Evolutionary conservation across 64 coral and sea anemone genomes (phyloP), one percentile per base, ranked within the genome.

Genomic region (Exaiptasia diaphana): DNA sequence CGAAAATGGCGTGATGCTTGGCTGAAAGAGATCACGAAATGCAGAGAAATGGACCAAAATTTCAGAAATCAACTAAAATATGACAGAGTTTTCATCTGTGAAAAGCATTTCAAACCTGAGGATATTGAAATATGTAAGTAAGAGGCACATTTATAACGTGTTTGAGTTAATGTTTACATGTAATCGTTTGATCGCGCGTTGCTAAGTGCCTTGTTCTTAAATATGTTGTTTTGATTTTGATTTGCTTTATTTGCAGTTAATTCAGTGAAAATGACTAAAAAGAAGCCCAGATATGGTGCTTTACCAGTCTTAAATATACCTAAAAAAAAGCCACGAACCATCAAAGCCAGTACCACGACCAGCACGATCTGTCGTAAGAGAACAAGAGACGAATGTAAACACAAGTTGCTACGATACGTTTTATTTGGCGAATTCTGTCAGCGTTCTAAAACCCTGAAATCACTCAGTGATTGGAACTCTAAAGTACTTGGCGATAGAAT

Each of bases 261-360:
- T 54, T n/a, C 71, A 30, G 41, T n/a, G 32, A 76, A 76, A 49
- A 76, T 50, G 73, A 76, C 73, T 17, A 76, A 52, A 52, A 76
- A 76, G 49, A 76, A 76, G 27, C 48, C 49, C 32, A 46, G 73
- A 76, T 76, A 53, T 52, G 50, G 73, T 23, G 73, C 73, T 9
- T 27, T 76, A 44, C 73, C 45, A 32, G 37, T 49, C 29, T 10
- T 53, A 20, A 76, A 76, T 30, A 76, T 76, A 49, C 73, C 73
- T 13, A 26, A 30, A 53, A n/a, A 76, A 52, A 49, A 76, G 73
- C 53, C 45, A 76, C 44, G 73, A 76, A 25, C 50, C 45, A 28
- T n/a, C 27, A 29, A 50, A 50, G 53, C 73, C 73, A 76, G 41
- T 29, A 32, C 48, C 73, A 9, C 26, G 46, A 35, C 41, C 73